Evolutionary conservation across 1,140 invertebrate genomes (phyloP).

Genomic region (Bombus difficillimus): DNA sequence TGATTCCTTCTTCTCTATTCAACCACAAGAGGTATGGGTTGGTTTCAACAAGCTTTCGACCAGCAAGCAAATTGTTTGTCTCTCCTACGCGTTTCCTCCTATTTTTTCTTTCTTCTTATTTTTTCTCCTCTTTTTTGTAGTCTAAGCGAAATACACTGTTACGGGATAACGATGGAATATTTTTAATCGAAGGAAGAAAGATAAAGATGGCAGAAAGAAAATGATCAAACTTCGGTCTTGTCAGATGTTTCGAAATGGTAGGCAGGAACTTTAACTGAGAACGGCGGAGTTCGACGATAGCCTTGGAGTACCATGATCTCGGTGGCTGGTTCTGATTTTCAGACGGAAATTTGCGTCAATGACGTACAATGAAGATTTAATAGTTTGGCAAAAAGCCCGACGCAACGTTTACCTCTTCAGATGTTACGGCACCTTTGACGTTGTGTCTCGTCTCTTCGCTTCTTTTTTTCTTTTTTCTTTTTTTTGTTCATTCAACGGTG

Average conservation of each 20-base stretch:
- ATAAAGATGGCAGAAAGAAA: no score
- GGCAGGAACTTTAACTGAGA: background rate
- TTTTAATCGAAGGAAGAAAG: no score
- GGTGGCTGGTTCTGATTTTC: background rate
- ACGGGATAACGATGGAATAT: no score
- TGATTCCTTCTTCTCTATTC: background rate
- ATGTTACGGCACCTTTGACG: constrained; percentile 44
- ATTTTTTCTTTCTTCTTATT: no score
- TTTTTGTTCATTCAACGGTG: constrained; percentile 39
- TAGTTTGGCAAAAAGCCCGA: constrained; percentile 36
- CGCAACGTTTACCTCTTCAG: constrained; percentile 31
- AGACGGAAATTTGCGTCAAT: constrained; percentile 46
- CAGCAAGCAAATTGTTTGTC: no score
- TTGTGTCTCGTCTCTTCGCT: background rate
- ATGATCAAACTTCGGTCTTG: background rate
- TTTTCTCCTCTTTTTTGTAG: no score
- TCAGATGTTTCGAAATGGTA: background rate
- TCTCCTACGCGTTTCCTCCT: no score
- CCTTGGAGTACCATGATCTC: background rate
- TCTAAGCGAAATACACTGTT: no score
- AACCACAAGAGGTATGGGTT: no score
- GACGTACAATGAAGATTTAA: constrained; percentile 45
- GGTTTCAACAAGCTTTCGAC: no score
- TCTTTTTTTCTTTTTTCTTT: no score
- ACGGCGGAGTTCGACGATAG: background rate